phyloP scores from a whole-genome alignment of 2,888 invertebrate genomes.

The Matsumyia berberina region DNA sequence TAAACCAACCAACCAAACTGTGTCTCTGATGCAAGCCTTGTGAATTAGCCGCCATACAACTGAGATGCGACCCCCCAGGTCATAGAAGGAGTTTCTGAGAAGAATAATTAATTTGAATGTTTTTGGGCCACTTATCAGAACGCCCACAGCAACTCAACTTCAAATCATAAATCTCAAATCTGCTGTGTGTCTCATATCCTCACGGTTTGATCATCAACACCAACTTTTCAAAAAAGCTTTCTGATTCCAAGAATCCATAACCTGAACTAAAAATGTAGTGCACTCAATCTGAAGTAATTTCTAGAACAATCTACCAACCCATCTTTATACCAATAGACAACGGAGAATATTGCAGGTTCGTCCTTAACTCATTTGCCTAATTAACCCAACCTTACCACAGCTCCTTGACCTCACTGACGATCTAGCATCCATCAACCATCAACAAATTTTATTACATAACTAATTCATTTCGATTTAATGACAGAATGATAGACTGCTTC shows the following conservation, averaged over 20 bases:
- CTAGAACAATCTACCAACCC: constrained; percentile 3
- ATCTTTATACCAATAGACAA: neutral
- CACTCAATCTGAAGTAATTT: constrained; percentile 3
- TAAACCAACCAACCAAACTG: too few species aligned
- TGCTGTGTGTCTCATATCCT: neutral
- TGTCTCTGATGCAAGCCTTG: too few species aligned
- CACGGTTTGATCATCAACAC: neutral
- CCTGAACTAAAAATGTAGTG: constrained; percentile 4
- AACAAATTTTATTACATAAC: constrained; percentile 57
- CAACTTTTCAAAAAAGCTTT: neutral
- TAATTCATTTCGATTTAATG: constrained; percentile 69
- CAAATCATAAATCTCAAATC: too few species aligned
- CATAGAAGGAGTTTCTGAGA: too few species aligned
- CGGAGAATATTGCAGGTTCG: neutral
- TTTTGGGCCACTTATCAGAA: too few species aligned
- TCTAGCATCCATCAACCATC: constrained; percentile 36
- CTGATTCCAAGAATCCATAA: constrained; percentile 27
- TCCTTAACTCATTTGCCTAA: neutral
- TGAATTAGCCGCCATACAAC: too few species aligned
- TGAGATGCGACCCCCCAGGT: too few species aligned
- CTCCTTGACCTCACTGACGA: neutral
- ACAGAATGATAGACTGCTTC: constrained; percentile 72
- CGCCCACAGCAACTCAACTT: too few species aligned
- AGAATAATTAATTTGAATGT: too few species aligned
- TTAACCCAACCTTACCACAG: neutral